A percentile compares a stretch with the other conserved stretches of the same genome.
These are phyloP conservation scores for Vandiemenella viatica DNA, from an alignment of 2,888 invertebrate genomes.

Conservation along the genomic window DNA sequence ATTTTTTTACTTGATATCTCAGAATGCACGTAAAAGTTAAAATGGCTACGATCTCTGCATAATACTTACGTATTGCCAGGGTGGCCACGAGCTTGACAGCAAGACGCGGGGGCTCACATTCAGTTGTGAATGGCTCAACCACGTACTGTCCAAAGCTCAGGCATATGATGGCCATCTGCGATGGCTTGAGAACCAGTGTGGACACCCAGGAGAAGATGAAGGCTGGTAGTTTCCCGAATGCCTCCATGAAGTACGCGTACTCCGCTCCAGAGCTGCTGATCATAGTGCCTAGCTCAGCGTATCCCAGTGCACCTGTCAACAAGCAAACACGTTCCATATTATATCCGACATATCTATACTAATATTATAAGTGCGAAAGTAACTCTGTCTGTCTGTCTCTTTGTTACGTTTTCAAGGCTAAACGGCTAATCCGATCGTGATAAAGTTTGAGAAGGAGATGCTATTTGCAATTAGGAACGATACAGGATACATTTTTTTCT, in stretches of 20 bases:
- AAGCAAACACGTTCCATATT: no score
- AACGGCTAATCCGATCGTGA: no score
- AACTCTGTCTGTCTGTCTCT: no score
- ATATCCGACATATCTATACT: no score
- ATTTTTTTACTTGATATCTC: no score
- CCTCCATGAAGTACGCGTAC: constrained; percentile 92
- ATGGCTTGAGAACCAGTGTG: constrained; percentile 80
- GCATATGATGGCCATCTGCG: constrained; percentile 87
- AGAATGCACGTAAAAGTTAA: no score
- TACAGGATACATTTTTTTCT: no score
- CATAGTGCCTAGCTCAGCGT: constrained; percentile 90
- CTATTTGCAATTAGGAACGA: no score
- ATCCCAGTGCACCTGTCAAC: constrained; percentile 67
- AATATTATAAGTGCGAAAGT: no score
- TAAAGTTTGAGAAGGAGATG: no score
- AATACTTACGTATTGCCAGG: constrained; percentile 60
- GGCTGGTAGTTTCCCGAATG: constrained; percentile 80
- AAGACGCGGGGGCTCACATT: constrained; percentile 68
- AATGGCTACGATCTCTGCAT: no score
- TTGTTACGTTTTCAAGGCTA: no score
- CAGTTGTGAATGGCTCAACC: constrained; percentile 74
- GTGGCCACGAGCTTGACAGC: constrained; percentile 80
- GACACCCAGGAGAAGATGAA: constrained; percentile 91
- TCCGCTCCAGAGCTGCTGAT: constrained; percentile 90
- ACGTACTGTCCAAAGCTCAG: constrained; percentile 87